Evolutionary conservation across 2,113 vertebrate species (phyloP).

Genomic region (Bos indicus): DNA sequence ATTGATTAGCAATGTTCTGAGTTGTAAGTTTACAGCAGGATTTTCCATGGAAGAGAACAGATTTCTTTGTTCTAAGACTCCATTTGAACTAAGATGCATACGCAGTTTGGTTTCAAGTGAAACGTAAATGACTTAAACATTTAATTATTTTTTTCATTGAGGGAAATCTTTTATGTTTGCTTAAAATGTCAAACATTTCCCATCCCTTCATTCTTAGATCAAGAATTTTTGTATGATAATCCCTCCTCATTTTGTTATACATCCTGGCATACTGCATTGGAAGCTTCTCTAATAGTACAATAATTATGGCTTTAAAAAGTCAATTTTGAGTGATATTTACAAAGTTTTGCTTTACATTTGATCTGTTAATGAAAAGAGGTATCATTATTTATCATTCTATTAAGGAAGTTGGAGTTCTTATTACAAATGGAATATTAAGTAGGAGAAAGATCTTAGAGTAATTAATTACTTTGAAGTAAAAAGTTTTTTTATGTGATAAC

Average conservation of each 20-base stretch:
- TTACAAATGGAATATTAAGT: background rate
- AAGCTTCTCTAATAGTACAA: background rate
- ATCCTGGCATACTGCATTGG: background rate
- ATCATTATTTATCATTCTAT: background rate
- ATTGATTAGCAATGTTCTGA: slow-evolving; percentile 17
- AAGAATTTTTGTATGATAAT: slow-evolving; percentile 5
- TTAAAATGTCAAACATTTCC: slow-evolving; percentile 63
- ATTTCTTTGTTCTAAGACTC: slow-evolving; percentile 60
- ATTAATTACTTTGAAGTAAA: slow-evolving; percentile 35
- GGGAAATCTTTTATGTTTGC: slow-evolving; percentile 56
- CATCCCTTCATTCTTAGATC: slow-evolving; percentile 32
- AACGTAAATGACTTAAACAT: slow-evolving; percentile 55
- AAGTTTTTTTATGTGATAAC: background rate
- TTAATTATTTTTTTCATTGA: slow-evolving; percentile 28
- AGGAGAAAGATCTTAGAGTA: background rate
- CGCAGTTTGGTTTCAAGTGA: slow-evolving; percentile 63
- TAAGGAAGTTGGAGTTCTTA: background rate
- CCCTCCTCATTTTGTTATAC: background rate
- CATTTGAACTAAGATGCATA: slow-evolving; percentile 62
- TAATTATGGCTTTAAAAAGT: background rate
- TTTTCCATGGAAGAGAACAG: slow-evolving; percentile 53
- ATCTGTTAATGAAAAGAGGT: background rate
- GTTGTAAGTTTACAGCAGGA: slow-evolving; percentile 30
- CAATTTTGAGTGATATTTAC: background rate
- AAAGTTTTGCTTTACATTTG: slow-evolving; percentile 18